A percentile compares a stretch with the other conserved stretches of the same genome.
These are phyloP conservation scores for Cephus cinctus DNA, from an alignment of 1,140 invertebrate genomes.

Conservation along the genomic window DNA sequence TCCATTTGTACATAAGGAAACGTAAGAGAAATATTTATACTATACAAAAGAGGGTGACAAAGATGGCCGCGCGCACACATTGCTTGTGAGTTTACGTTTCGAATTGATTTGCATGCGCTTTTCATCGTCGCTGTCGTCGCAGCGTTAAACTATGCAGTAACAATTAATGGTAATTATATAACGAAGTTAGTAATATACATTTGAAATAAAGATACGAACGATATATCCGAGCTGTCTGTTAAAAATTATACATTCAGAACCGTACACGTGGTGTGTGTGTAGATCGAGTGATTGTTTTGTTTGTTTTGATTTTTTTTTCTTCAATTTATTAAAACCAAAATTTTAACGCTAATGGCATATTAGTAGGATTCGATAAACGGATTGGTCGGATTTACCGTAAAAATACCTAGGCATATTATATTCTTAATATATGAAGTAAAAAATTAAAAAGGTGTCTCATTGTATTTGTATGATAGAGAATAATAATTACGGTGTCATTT, in stretches of 20 bases:
- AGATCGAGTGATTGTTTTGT: too few species aligned
- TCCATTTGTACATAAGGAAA: slow-evolving; percentile 37
- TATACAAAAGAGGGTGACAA: slow-evolving; percentile 24
- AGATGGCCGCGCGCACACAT: slow-evolving; percentile 17
- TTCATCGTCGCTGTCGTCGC: slow-evolving; percentile 22
- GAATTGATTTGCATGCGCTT: slow-evolving; percentile 35
- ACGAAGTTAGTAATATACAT: slow-evolving; percentile 21
- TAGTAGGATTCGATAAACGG: too few species aligned
- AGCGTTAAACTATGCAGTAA: slow-evolving; percentile 23
- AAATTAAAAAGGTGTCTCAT: slow-evolving; percentile 38
- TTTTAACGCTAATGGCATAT: too few species aligned
- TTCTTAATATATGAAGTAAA: slow-evolving; percentile 46
- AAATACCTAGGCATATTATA: slow-evolving; percentile 37
- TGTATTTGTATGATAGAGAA: slow-evolving; percentile 46
- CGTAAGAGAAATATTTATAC: slow-evolving; percentile 34
- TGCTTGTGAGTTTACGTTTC: slow-evolving; percentile 25
- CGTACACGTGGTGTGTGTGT: too few species aligned
- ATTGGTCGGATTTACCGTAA: too few species aligned
- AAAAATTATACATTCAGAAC: too few species aligned
- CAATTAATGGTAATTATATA: slow-evolving; percentile 9
- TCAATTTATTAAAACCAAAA: too few species aligned
- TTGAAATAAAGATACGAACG: background rate
- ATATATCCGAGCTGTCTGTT: background rate
- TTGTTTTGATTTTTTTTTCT: too few species aligned
- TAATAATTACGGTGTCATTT: slow-evolving; percentile 39